Conservation (phyloP, 2,888 invertebrate species). For the Spodoptera picta region DNA sequence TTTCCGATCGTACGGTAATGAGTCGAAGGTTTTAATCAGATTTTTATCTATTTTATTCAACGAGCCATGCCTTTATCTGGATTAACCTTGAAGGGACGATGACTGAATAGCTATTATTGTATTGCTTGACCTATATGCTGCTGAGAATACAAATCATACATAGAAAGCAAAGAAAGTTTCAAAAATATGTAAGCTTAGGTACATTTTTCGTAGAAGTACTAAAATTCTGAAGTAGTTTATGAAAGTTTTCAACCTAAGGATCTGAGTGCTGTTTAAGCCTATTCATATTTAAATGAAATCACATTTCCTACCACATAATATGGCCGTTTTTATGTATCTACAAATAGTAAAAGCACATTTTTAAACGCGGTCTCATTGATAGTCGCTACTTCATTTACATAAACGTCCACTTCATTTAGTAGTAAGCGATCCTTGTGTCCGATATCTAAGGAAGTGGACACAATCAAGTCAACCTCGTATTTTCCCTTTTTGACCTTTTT, state of each 20-base stretch:
- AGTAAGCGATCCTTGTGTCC: conserved; percentile 48
- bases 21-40: conserved; percentile 40
- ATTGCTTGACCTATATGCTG: conserved; percentile 44
- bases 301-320: conserved; percentile 43
- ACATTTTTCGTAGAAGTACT: conserved; percentile 10
- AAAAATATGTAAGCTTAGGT: conserved; percentile 15
- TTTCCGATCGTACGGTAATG: conserved; percentile 46
- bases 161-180: conserved; percentile 13
- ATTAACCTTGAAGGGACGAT: conserved; percentile 42
- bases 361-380: conserved; percentile 52
- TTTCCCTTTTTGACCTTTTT: conserved; percentile 31
- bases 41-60: conserved; percentile 45
- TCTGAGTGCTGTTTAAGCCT: conserved; percentile 31
- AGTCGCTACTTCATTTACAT: conserved; percentile 60
- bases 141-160: conserved; percentile 25
- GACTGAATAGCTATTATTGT: conserved; percentile 34
- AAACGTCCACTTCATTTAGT: conserved; percentile 65
- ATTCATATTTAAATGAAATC: conserved; percentile 49
- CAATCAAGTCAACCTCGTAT: conserved; percentile 36
- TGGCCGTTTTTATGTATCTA: conserved; percentile 47
- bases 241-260: conserved; percentile 35
- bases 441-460: conserved; percentile 55
- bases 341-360: conserved; percentile 45
- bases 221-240: conserved; percentile 27
- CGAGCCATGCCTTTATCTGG: conserved; percentile 36